Evolutionary conservation across 2,113 vertebrate genomes (phyloP), one percentile per base, ranked within the genome.

Genomic region (Probosciger aterrimus): DNA sequence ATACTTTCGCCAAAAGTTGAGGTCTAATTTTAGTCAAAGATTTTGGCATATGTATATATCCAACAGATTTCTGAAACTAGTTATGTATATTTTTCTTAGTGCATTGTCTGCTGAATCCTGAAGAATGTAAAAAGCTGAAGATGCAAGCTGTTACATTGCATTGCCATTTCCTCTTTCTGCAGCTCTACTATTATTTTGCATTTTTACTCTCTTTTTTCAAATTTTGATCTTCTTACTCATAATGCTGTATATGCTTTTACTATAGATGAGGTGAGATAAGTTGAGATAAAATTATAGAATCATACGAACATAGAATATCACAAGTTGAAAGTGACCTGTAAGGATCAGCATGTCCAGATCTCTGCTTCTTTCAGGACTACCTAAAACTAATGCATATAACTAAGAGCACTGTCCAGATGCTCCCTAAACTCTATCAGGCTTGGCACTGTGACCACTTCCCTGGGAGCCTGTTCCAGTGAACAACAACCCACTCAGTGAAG

Each of bases 371-470:
- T 1, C 24, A 47, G 19, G 39, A 47, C 24, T 22, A 27, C 11
- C 19, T 60, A 7, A 60, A 65, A 25, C 10, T n/a, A 46, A 52
- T 46, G 10, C 6, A 3, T 37, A 10, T 39, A 8, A 43, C 25
- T 41, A n/a, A 30, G 16, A 35, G 3, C 22, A 4, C 25, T 1
- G 1, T 47, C n/a, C 31, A 35, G 30, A 43, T 2, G 2, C 14
- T 71, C 30, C 25, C 57, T 44, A 13, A 73, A 37, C 43, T 71
- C 49, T 49, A 18, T 24, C 31, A 50, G 11, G 27, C 15, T 33
- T 47, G 6, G 6, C 7, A 3, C 31, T 2, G 2, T 47, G 35
- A 44, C 18, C 30, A 27, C 6, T 50, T 76, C 12, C 18, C 18
- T 33, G 12, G 10, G 14, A 70, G 1, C 10, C 18, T 70, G 30